These are phyloP conservation scores for Nomada lathburiana DNA, from an alignment of 2,888 invertebrate genomes.

Conservation along the genomic window DNA sequence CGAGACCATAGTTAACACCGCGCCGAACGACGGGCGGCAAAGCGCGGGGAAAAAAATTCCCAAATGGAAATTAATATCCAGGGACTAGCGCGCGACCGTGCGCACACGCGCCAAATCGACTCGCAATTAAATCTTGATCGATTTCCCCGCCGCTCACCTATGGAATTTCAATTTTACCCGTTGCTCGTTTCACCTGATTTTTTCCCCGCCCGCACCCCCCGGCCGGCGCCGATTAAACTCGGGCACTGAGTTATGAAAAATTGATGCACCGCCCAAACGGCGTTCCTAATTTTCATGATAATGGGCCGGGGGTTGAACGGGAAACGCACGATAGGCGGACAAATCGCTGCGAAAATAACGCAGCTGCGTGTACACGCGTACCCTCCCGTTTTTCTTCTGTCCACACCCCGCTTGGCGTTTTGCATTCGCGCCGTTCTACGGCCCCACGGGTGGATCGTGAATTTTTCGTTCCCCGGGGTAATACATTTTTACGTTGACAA, in stretches of 20 bases:
- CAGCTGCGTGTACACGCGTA: constrained; percentile 33
- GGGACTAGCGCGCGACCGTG: constrained; percentile 1
- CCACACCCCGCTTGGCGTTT: neutral
- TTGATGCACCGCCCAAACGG: constrained; percentile 61
- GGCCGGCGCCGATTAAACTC: constrained; percentile 68
- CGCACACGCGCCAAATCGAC: neutral
- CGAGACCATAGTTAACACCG: constrained; percentile 4
- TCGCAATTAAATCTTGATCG: constrained; percentile 55
- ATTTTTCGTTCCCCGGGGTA: constrained; percentile 28
- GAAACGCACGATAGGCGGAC: constrained; percentile 35
- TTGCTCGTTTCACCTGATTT: neutral
- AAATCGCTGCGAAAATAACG: constrained; percentile 61
- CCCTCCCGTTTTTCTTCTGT: neutral
- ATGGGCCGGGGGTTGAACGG: constrained; percentile 25
- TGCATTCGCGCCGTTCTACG: neutral
- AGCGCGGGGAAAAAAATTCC: constrained; percentile 6
- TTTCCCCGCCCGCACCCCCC: constrained; percentile 38
- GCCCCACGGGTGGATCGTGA: constrained; percentile 15
- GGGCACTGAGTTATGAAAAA: constrained; percentile 70
- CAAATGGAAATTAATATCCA: constrained; percentile 24
- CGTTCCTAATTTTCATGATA: constrained; percentile 70
- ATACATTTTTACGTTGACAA: constrained; percentile 45
- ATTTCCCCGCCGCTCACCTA: constrained; percentile 19
- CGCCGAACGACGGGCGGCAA: too few relatives aligned
- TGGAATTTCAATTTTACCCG: constrained; percentile 60